phyloP scores from a whole-genome alignment of 1,140 invertebrate genomes.

The Bombus affinis region DNA sequence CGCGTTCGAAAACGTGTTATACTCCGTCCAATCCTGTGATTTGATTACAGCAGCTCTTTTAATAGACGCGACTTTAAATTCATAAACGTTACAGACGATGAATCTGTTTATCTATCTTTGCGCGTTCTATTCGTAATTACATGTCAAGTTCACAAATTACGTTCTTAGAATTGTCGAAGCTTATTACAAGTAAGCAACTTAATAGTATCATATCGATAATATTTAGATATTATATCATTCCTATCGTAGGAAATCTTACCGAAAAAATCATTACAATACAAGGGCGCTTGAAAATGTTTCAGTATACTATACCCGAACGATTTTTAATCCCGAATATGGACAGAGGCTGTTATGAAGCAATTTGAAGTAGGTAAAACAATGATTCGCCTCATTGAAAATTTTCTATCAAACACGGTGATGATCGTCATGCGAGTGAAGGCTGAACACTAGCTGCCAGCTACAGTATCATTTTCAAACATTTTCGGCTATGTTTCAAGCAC shows the following conservation, averaged over 20 bases:
- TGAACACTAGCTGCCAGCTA: conserved; percentile 45
- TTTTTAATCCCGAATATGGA: not conserved
- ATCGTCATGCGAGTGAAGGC: conserved; percentile 12
- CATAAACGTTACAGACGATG: no score
- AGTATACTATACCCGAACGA: not conserved
- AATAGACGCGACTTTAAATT: not conserved
- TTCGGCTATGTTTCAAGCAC: conserved; percentile 52
- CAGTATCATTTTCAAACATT: conserved; percentile 67
- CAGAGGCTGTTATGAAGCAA: not conserved
- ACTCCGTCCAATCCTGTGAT: not conserved
- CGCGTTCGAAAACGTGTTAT: not conserved
- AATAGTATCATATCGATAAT: not conserved
- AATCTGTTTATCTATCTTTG: not conserved
- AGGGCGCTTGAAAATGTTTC: not conserved
- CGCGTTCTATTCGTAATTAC: not conserved
- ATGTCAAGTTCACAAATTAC: not conserved
- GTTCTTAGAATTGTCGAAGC: not conserved
- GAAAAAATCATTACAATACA: not conserved
- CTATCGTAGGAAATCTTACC: no score
- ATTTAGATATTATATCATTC: not conserved
- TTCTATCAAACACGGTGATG: not conserved
- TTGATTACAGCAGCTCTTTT: not conserved
- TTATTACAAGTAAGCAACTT: not conserved
- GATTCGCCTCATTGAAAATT: conserved; percentile 36
- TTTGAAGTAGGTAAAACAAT: conserved; percentile 11